Conservation (phyloP, 92 coral and sea anemone genomes). For the Pocillopora meandrina region DNA sequence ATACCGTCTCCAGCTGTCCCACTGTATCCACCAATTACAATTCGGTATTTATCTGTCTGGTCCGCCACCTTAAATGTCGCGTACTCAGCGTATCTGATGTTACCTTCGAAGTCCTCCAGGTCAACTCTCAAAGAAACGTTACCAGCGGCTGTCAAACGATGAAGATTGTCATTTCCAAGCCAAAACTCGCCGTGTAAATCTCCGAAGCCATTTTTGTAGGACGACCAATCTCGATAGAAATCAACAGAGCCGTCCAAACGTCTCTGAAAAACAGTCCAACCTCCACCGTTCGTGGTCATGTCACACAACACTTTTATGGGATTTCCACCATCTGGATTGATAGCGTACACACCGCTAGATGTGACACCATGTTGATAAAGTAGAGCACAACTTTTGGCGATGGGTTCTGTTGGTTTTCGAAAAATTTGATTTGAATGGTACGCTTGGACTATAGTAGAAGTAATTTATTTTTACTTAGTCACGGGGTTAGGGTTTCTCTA, state of each 20-base stretch:
- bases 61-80: constrained; percentile 25
- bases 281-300: no score
- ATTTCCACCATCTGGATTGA: no score
- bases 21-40: constrained; percentile 23
- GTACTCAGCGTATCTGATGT: constrained; percentile 34
- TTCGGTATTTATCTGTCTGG: constrained; percentile 27
- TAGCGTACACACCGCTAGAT: constrained; percentile 22
- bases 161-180: constrained; percentile 56
- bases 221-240: constrained; percentile 20
- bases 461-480: no score
- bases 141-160: constrained; percentile 34
- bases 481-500: no score
- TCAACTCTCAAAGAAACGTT: constrained; percentile 30
- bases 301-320: no score
- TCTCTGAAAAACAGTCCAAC: no score
- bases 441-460: no score
- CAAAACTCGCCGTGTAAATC: constrained; percentile 43
- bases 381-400: background rate
- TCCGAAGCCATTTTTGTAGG: constrained; percentile 56
- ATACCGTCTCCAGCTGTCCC: background rate
- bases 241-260: no score
- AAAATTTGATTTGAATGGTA: no score
- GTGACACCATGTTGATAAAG: constrained; percentile 15
- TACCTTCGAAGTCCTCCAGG: constrained; percentile 40
- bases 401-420: background rate